Base-by-base conservation (phyloP, 2,113 vertebrate species). In the Ramphastos sulfuratus region DNA sequence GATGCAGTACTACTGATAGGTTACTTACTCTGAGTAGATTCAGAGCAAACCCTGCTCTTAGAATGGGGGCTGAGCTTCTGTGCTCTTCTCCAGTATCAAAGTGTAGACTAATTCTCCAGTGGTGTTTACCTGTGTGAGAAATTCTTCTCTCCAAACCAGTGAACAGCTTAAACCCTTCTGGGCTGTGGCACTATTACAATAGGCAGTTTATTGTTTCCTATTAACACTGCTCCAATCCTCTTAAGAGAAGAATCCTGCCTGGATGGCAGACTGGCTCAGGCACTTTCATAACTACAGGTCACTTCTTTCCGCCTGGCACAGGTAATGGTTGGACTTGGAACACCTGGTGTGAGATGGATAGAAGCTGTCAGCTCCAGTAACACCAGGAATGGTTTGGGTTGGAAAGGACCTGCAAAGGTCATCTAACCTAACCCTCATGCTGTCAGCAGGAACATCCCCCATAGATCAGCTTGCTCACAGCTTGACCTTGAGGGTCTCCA, bases 221-320 rank as follows among this genome's bases (percentile, higher is more conserved):
- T 79, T 93, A 88, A 15, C 25, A 8, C 73, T 87, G 8, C 78
- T 59, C 91, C 90, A 98, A 98, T 98, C 98, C 91, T 97, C 98
- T 97, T 98, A 96, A 55, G 70, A 28, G 30, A 79, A n/a, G 71
- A 94, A 74, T 21, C 85, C 81, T 88, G 63, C 66, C 82, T 96
- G 46, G 89, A 54, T 79, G 19, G 2, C 28, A 88, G 83, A 19
- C 7, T 83, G 91, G 79, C 93, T 96, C 94, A 97, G 89, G 60
- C 10, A 42, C 89, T 75, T 97, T 95, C 97, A 94, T 95, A 96
- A 92, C 73, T 93, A 86, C 93, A 95, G 95, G 97, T 96, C 87
- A 92, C 63, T 89, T 78, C 55, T 93, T 86, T 84, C 58, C 93
- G 87, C 77, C 79, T 96, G 87, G 52, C 82, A 80, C 58, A 69